Evolutionary conservation across 2,797 vertebrate genomes (phyloP), one percentile per base, ranked within the genome.

Genomic region (Enteromius fasciolatus): DNA sequence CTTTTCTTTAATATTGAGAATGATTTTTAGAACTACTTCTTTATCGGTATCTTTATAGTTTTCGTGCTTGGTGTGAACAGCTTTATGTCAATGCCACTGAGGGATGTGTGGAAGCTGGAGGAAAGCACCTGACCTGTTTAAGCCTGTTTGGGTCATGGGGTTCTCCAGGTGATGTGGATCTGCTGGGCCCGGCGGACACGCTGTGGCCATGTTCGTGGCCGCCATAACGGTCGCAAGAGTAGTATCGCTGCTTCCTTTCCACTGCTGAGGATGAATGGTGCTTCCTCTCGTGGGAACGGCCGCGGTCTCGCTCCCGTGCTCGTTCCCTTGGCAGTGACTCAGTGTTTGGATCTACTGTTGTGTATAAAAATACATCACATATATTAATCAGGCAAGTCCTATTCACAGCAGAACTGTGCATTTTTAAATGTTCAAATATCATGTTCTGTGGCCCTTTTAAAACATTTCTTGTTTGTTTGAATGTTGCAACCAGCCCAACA

Each of bases 161-260:
- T 1, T 96, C 94, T 1, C 94, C 96, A 0, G 98, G 98, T 0
- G 98, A 99, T 0, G 96, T 93, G 77, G 97, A 96, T 69, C 97
- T 93, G 84, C 98, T 99, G 76, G 95, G 94, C 3, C 97, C 95
- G 0, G 96, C 92, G 1, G 96, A 96, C 84, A 93, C 94, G 90
- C 96, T 90, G 70, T 96, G 95, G 5, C 89, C 90, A 31, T 92
- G 95, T 82, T 99, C 97, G n/a, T 95, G 94, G 93, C 94, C 95
- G 87, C 97, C 95, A 0, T 98, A 98, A 59, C 97, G 96, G 88
- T 99, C 98, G 0, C 97, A 98, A 50, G 98, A 99, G 89, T 97
- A 99, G 92, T 98, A 99, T 31, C 97, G 96, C 87, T 98, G 97
- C 91, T 98, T 98, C 90, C 95, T 95, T 0, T 97, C 97, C 0